Evolutionary conservation across 2,888 invertebrate species (phyloP).

Genomic region (Exephanes ischioxanthus): DNA sequence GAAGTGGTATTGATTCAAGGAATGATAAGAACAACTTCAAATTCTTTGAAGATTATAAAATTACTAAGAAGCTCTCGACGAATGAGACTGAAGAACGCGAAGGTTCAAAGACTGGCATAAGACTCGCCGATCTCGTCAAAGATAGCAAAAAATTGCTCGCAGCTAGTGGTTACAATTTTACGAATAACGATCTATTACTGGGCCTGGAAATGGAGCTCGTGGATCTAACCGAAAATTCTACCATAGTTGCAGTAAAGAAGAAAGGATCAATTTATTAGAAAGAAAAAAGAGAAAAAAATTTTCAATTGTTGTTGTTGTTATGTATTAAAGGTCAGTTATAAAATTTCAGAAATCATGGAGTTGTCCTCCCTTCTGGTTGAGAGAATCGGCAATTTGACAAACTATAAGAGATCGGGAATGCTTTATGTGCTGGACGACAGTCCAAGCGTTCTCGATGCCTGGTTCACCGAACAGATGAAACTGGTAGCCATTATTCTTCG

Average conservation of each 20-base stretch:
- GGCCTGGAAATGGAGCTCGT: constrained; percentile 38
- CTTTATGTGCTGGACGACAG: constrained; percentile 60
- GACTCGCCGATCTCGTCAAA: constrained; percentile 48
- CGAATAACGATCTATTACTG: constrained; percentile 45
- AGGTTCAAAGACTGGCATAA: not conserved
- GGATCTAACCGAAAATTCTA: constrained; percentile 36
- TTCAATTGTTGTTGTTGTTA: too few species aligned
- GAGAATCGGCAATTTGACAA: constrained; percentile 41
- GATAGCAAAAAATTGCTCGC: constrained; percentile 36
- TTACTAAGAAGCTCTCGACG: not conserved
- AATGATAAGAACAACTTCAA: not conserved
- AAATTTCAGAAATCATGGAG: constrained; percentile 31
- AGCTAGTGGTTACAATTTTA: constrained; percentile 49
- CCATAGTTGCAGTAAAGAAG: not conserved
- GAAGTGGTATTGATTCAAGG: not conserved
- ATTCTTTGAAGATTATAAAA: not conserved
- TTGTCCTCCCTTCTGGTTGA: constrained; percentile 24
- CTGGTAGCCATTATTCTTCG: constrained; percentile 37
- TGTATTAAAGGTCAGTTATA: not conserved
- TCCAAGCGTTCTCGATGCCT: constrained; percentile 38
- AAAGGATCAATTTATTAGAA: not conserved
- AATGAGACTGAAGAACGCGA: not conserved
- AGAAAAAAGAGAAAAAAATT: not conserved
- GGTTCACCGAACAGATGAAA: constrained; percentile 56
- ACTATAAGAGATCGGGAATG: constrained; percentile 13